A percentile compares a stretch with the other conserved stretches of the same genome.
phyloP scores from a whole-genome alignment of 1,140 invertebrate species.

The Tetramorium alpestre region DNA sequence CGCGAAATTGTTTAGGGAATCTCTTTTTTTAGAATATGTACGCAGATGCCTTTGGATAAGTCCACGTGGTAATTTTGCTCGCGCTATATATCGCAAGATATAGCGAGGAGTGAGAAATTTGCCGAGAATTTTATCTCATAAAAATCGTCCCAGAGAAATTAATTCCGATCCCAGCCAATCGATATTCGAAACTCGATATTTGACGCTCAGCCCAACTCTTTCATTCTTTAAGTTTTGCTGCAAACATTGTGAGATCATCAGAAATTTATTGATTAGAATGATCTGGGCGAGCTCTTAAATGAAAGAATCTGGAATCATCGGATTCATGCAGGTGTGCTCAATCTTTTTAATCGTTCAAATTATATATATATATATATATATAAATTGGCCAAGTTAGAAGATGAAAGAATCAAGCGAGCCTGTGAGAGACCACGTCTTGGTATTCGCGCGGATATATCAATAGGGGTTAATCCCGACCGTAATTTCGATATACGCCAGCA shows the following conservation, averaged over 20 bases:
- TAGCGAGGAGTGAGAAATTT: not conserved
- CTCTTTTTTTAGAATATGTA: not conserved
- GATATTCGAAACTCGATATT: not conserved
- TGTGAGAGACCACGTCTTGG: not conserved
- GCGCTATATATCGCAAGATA: not conserved
- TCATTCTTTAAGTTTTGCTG: not conserved
- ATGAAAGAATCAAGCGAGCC: not conserved
- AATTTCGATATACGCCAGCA: not conserved
- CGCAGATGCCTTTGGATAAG: not conserved
- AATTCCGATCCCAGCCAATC: not conserved
- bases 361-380: not conserved
- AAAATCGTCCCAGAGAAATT: not conserved
- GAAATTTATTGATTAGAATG: not conserved
- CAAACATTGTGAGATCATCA: not conserved
- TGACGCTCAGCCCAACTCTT: not conserved
- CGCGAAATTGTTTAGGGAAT: not conserved
- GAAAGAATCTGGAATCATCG: not conserved
- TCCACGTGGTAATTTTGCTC: not conserved
- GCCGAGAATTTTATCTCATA: not conserved
- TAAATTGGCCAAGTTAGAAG: not conserved
- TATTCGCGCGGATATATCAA: not conserved
- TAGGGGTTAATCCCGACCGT: not conserved
- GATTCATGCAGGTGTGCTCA: not conserved
- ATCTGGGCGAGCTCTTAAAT: not conserved
- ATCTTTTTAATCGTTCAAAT: not conserved